Evolutionary conservation across 1,140 invertebrate species (phyloP).

Genomic region (Schmidtea mediterranea): DNA sequence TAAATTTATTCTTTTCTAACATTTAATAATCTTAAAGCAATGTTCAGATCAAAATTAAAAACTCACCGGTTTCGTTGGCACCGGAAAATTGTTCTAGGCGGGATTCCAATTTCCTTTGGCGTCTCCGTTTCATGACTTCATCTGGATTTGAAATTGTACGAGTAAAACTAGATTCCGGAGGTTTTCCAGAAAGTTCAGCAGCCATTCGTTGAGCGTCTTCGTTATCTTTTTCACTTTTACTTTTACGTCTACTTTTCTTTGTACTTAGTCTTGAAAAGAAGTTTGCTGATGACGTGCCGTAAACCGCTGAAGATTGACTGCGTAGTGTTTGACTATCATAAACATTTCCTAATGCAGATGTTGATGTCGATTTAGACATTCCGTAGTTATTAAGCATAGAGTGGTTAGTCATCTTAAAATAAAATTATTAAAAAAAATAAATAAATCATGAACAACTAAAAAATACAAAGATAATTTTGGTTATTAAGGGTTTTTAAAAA

Average conservation of each 20-base stretch:
- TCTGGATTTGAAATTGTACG: conserved; percentile 94
- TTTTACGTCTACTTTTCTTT: not conserved
- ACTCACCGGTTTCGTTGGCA: conserved; percentile 36
- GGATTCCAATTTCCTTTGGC: conserved; percentile 86
- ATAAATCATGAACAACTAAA: no score
- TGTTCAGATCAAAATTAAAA: conserved; percentile 29
- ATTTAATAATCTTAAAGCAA: not conserved
- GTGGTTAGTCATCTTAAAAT: not conserved
- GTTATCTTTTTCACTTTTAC: conserved; percentile 11
- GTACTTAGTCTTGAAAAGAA: no score
- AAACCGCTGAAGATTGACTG: no score
- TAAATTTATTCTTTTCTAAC: no score
- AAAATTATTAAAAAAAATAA: no score
- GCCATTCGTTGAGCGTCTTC: conserved; percentile 12
- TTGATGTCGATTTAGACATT: no score
- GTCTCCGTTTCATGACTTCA: conserved; percentile 74
- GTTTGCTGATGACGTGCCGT: no score
- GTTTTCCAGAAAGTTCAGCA: conserved; percentile 33
- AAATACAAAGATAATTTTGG: no score
- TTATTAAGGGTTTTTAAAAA: no score
- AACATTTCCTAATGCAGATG: no score
- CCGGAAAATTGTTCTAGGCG: conserved; percentile 81
- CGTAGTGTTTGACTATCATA: no score
- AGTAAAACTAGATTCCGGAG: conserved; percentile 88
- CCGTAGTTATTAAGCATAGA: not conserved